Conservation (phyloP, 2,888 invertebrate species). For the Trachelus tabidus region DNA sequence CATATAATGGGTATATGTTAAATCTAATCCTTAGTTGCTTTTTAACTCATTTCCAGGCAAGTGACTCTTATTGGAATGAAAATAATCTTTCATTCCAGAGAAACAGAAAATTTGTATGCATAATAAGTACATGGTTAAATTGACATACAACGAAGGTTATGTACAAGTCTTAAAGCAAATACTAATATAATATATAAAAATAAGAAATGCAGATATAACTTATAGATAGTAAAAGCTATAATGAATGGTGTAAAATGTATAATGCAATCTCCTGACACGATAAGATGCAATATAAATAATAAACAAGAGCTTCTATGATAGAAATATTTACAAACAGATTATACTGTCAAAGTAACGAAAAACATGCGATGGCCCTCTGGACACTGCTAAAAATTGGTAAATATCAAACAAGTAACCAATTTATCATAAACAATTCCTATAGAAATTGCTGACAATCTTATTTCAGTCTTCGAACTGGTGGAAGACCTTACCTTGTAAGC, state of each 20-base stretch:
- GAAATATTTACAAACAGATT: neutral
- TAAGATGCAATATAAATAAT: neutral
- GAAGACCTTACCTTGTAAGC: neutral
- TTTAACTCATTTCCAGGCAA: neutral
- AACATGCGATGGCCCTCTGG: neutral
- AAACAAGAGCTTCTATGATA: neutral
- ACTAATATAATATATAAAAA: neutral
- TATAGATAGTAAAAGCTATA: neutral
- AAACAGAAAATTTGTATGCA: neutral
- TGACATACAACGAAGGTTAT: neutral
- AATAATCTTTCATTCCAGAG: neutral
- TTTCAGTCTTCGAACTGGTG: neutral
- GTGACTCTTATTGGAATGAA: neutral
- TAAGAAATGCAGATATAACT: neutral
- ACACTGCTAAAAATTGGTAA: neutral
- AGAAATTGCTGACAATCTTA: neutral
- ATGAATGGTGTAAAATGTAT: neutral
- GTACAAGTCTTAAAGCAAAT: neutral
- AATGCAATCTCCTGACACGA: neutral
- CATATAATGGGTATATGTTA: neutral
- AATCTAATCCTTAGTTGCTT: neutral
- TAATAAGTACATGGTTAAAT: neutral
- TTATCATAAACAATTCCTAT: neutral
- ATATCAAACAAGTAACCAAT: neutral
- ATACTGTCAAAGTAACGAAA: neutral